Evolutionary conservation across 2,797 vertebrate genomes (phyloP), one percentile per base, ranked within the genome.

Genomic region (Capromys pilorides): DNA sequence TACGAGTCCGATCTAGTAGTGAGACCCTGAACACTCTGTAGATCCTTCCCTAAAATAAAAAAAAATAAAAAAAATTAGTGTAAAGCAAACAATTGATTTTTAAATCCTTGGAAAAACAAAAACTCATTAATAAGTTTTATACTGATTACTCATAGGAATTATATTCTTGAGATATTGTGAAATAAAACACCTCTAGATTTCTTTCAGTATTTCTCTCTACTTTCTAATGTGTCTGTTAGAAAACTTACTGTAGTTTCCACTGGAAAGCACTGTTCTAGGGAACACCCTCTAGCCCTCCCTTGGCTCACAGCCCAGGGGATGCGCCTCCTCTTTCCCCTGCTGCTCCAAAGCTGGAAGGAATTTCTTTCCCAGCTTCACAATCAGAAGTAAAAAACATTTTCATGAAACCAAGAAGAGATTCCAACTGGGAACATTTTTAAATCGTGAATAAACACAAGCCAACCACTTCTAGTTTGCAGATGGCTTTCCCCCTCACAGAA

Each of bases 321-420:
- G 51, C 26, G 93, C 67, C 10, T 82, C 31, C 45, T 49, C 69
- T 14, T 93, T 54, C 71, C 71, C 31, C 51, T 86, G 36, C n/a
- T 71, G 33, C 31, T 91, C 57, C 33, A 86, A 80, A 88, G 31
- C 79, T 36, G 57, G 82, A 85, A 94, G 9, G 39, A 80, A 73
- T 92, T 85, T 83, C 49, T 86, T 86, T 78, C 28, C 75, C 39
- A 88, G 19, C 39, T 82, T 79, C 83, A 86, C n/a, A 84, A 39
- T 64, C n/a, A 93, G 66, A 33, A 79, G 31, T 51, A 24, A 69
- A 86, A n/a, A n/a, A n/a, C n/a, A n/a, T n/a, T n/a, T n/a, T n/a
- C n/a, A n/a, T n/a, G n/a, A n/a, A n/a, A n/a, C n/a, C n/a, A n/a
- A n/a, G n/a, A n/a, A n/a, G n/a, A n/a, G n/a, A n/a, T n/a, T n/a